Percentiles rank a stretch among this genome's conserved stretches.
phyloP scores from a whole-genome alignment of 2,888 invertebrate species.

The Euclidia mi region DNA sequence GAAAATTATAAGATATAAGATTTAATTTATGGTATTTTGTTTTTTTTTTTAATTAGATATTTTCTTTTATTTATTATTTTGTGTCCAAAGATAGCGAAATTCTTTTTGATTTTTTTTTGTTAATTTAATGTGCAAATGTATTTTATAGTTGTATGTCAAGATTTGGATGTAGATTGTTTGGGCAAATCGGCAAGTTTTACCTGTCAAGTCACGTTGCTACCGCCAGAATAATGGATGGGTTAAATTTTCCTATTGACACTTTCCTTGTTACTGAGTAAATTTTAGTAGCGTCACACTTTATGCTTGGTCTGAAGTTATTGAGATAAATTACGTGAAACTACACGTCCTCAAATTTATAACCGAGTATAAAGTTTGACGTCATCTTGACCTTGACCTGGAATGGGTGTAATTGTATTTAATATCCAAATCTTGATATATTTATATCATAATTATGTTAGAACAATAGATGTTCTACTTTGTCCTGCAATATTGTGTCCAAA shows the following conservation, averaged over 20 bases:
- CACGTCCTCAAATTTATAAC: no score
- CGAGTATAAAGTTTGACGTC: no score
- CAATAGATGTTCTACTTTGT: slow-evolving; percentile 20
- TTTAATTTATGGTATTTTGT: slow-evolving; percentile 19
- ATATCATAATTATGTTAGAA: background rate
- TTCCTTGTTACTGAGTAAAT: no score
- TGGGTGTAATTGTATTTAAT: background rate
- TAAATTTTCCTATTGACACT: no score
- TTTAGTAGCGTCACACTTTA: no score
- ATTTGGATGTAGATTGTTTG: slow-evolving; percentile 6
- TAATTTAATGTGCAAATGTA: slow-evolving; percentile 5
- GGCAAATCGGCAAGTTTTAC: no score
- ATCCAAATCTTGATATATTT: slow-evolving; percentile 5
- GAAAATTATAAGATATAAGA: no score
- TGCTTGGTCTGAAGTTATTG: no score
- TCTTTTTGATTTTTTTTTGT: slow-evolving; percentile 19
- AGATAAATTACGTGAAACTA: no score
- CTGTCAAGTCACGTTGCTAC: no score
- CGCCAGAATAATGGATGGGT: no score
- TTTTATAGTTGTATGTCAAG: slow-evolving; percentile 3
- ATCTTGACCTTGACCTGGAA: no score
- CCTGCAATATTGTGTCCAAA: slow-evolving; percentile 71
- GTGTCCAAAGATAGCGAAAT: slow-evolving; percentile 40
- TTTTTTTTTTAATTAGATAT: slow-evolving; percentile 14
- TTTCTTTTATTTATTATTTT: slow-evolving; percentile 40